Base-by-base conservation (phyloP, 2,113 vertebrate genomes). In the Paratilapia polleni region DNA sequence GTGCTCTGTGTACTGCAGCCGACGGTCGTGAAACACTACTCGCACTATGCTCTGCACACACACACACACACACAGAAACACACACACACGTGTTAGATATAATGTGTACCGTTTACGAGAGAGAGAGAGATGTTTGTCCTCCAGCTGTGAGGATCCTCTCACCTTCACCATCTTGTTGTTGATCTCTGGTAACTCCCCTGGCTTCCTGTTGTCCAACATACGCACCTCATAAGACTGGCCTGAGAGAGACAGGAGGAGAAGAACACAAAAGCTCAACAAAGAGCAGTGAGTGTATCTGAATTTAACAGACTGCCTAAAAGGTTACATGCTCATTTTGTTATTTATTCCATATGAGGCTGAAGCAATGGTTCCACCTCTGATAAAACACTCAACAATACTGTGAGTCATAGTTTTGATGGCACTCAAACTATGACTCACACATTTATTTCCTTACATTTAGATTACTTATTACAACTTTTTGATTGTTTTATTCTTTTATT, bases 21-120 rank as follows among this genome's bases (percentile, higher is more conserved):
- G 96, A n/a, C 98, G 96, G 94, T 99, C 98, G 0, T 99, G 98
- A 78, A 99, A 99, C 63, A 99, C 98, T 60, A 99, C 98, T 34
- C 94, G 83, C 24, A 92, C 87, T 20, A 62, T 94, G 85, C 95
- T 95, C 95, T 95, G 15, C 59, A 73, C 59, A 86, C 62, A 89
- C 7, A 88, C 19, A 85, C 54, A 83, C 36, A 77, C 66, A 66
- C 56, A 86, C 62, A 90, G 5, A 88, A 20, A 86, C 62, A 89
- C 7, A 88, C 19, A 66, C 56, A 31, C n/a, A 85, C 77, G 78
- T 4, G 22, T 81, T 34, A 77, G 34, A 22, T 28, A 83, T 56
- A 20, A 78, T 74, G 54, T 31, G 52, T 36, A 5, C 36, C 2
- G 14, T 38, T 31, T 3, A 12, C 13, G 14, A 76, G 6, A 34